Percentiles rank a stretch among this genome's conserved stretches.
Conservation (phyloP, 2,888 invertebrate genomes). For the Amphipyra tragopoginis region DNA sequence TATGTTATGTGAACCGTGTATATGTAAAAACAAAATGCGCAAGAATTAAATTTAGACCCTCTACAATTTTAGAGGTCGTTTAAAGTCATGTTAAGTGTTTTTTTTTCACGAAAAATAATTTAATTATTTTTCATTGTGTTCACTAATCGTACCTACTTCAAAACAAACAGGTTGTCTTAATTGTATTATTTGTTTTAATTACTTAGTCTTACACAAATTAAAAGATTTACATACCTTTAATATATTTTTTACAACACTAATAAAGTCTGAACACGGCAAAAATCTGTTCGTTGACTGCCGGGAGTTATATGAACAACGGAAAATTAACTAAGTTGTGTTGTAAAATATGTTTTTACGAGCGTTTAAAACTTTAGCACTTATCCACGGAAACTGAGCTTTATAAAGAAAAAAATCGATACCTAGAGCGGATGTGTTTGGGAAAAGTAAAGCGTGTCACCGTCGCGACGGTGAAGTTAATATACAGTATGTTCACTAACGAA, state of each 20-base stretch:
- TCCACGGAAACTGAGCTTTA: constrained; percentile 27
- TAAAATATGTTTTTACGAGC: constrained; percentile 67
- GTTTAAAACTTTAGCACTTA: constrained; percentile 58
- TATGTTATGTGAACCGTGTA: too few relatives aligned
- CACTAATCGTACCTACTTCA: too few relatives aligned
- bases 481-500: too few relatives aligned
- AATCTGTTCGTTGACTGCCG: constrained; percentile 38
- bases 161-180: background rate
- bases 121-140: too few relatives aligned
- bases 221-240: constrained; percentile 47
- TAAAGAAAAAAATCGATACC: constrained; percentile 5
- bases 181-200: constrained; percentile 9
- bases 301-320: constrained; percentile 56
- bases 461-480: too few relatives aligned
- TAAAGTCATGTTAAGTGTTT: too few relatives aligned
- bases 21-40: too few relatives aligned
- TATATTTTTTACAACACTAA: constrained; percentile 30
- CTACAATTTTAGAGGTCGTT: too few relatives aligned
- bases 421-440: too few relatives aligned
- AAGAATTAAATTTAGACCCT: too few relatives aligned
- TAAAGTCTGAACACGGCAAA: constrained; percentile 36
- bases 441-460: too few relatives aligned
- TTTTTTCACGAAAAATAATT: too few relatives aligned
- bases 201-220: constrained; percentile 27
- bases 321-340: constrained; percentile 68